Evolutionary conservation across 23 tunicate species (phyloP), one percentile per base, ranked within the genome.

Genomic region (Phallusia fumigata): DNA sequence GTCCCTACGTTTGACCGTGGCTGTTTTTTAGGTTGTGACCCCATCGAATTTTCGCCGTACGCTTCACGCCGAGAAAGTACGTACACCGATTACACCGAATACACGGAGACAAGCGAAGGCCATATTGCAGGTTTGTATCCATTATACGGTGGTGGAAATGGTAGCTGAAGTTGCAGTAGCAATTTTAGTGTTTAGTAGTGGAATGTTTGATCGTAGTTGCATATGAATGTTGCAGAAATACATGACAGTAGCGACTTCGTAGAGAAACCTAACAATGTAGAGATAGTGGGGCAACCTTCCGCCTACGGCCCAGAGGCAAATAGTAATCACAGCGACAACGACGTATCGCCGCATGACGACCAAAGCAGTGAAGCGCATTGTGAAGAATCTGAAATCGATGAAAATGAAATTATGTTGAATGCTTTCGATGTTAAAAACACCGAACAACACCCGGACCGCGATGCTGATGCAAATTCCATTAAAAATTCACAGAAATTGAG

Each of bases 71-170:
- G 50, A 15, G 44, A 45, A 30, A 83, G 86, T 30, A 2, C 21
- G 33, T 49, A 83, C 65, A 83, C 85, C 19, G 40, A 30, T 18
- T 53, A 82, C 18, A 72, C 35, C 32, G 84, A 22, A 12, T n/a
- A 3, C 50, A 65, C 35, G 76, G 84, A 81, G 69, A 40, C 36
- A 12, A 33, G 40, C 35, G 53, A 77, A 1, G 16, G 2, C 30
- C 53, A 19, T 28, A 6, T 21, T 22, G 53, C 34, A 77, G 81
- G 47, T 30, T 0, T 28, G 8, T 35, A 32, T 3, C 13, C 31
- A 31, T 31, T 28, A 10, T 19, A 8, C n/a, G n/a, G n/a, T n/a
- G n/a, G n/a, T n/a, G n/a, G n/a, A n/a, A n/a, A 3, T 58, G 28
- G 13, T 58, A 22, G 69, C 3, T 58, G 11, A 6, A 58, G 69